Percentiles rank a stretch among this genome's conserved stretches.
These are phyloP conservation scores for Pangasius mekongensis DNA, from an alignment of 2,797 vertebrate genomes.

Conservation along the genomic window DNA sequence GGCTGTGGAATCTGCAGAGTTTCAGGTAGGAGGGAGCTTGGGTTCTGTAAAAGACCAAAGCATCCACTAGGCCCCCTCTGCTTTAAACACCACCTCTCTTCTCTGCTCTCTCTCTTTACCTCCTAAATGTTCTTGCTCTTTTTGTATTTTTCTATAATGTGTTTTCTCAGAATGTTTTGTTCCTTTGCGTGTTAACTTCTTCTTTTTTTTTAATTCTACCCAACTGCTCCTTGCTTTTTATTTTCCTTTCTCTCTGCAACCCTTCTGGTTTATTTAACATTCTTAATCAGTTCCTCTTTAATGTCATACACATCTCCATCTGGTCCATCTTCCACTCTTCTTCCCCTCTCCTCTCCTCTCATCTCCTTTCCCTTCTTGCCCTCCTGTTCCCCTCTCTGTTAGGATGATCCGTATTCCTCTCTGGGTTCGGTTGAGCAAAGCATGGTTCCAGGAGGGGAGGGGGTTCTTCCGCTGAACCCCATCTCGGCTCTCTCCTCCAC, in stretches of 20 bases:
- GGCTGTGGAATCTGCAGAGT: background rate
- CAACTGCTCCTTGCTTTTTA: background rate
- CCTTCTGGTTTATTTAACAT: constrained; percentile 2
- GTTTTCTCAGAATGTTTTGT: constrained; percentile 11
- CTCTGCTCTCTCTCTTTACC: constrained; percentile 1
- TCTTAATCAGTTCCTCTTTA: constrained; percentile 4
- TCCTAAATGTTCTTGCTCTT: constrained; percentile 4
- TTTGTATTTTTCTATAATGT: constrained; percentile 16
- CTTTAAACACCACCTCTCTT: constrained; percentile 10
- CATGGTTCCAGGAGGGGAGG: constrained; percentile 68
- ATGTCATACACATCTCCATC: constrained; percentile 5
- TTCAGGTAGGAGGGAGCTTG: background rate
- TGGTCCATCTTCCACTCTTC: constrained; percentile 54
- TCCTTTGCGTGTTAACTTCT: constrained; percentile 16
- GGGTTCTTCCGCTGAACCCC: constrained; percentile 49
- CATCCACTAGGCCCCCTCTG: constrained; percentile 22
- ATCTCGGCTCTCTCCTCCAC: constrained; percentile 65
- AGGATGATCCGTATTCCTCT: constrained; percentile 85
- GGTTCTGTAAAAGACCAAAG: background rate
- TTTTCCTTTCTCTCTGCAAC: constrained; percentile 19
- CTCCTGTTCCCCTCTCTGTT: constrained; percentile 64
- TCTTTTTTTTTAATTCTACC: background rate
- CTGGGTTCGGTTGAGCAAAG: constrained; percentile 83
- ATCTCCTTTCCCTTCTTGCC: constrained; percentile 41
- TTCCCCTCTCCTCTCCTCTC: constrained; percentile 51